Evolutionary conservation across 2,888 invertebrate genomes (phyloP), one percentile per base, ranked within the genome.

Genomic region (Trichopria drosophilae): DNA sequence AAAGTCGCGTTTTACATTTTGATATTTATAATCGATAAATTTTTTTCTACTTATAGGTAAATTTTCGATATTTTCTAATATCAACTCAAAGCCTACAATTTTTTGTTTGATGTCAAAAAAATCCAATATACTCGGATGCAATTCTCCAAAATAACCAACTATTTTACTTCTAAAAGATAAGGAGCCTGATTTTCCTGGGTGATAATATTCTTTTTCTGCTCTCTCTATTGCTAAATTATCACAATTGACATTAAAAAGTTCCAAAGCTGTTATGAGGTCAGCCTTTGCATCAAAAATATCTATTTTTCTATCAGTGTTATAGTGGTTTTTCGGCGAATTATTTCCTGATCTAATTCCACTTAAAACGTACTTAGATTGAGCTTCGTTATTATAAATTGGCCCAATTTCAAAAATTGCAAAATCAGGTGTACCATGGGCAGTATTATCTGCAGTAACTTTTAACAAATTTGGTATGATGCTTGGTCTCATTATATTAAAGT

Each of bases 21-120:
- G 48, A 32, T 48, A 48, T 34, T 48, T 32, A 41, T 31, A 41
- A 35, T 12, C 6, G 6, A 31, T 15, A 31, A 31, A 5, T n/a
- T 5, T 5, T 6, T 5, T 5, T 31, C 31, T 31, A 39, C 28
- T 41, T 48, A 23, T 48, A 34, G 31, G 26, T 34, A 20, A 28
- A 41, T 40, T 40, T n/a, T n/a, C n/a, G 22, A 48, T 48, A 48
- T 48, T 48, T 41, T 47, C 39, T 37, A 32, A 9, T 29, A 47
- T 32, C 18, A 48, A 23, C 35, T 48, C 48, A 48, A 48, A 48
- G 16, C 34, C 40, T 28, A 48, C 24, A 34, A 48, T 36, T 48
- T 32, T 24, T 28, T 34, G 26, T 23, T 48, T 48, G 24, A 48
- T 41, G 24, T 48, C 41, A 48, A 41, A 48, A 34, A 32, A 20